Evolutionary conservation across 1,140 invertebrate genomes (phyloP).

Genomic region (Gryllus bimaculatus): DNA sequence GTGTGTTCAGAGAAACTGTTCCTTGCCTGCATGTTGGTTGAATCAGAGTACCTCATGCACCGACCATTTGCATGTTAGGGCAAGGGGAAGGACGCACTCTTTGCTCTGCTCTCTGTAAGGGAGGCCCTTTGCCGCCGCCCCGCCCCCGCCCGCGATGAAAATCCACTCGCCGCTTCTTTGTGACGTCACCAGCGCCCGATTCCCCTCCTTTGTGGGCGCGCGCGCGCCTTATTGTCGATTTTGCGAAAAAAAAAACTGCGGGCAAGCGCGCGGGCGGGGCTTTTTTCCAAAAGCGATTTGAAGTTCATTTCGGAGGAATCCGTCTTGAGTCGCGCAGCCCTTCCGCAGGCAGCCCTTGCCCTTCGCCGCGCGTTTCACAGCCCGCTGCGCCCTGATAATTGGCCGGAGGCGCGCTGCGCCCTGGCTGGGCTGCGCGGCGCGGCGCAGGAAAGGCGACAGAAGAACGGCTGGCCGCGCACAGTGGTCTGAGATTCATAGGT

Average conservation of each 20-base stretch:
- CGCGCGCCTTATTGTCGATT: not conserved
- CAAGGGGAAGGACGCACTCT: no score
- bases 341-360: not conserved
- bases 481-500: no score
- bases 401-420: not conserved
- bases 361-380: not conserved
- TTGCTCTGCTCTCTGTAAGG: not conserved
- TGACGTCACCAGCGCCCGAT: not conserved
- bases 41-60: no score
- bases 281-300: not conserved
- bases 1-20: no score
- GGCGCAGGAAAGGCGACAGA: not conserved
- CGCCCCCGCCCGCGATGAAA: not conserved
- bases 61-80: no score
- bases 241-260: not conserved
- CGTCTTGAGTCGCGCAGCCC: not conserved
- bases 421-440: not conserved
- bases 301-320: not conserved
- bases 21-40: no score
- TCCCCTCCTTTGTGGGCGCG: not conserved
- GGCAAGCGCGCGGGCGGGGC: no score
- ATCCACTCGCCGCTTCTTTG: not conserved
- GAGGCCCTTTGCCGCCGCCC: not conserved
- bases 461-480: no score
- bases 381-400: not conserved